Conservation (phyloP, 2,797 vertebrate genomes). For the Gymnocypris eckloni region DNA sequence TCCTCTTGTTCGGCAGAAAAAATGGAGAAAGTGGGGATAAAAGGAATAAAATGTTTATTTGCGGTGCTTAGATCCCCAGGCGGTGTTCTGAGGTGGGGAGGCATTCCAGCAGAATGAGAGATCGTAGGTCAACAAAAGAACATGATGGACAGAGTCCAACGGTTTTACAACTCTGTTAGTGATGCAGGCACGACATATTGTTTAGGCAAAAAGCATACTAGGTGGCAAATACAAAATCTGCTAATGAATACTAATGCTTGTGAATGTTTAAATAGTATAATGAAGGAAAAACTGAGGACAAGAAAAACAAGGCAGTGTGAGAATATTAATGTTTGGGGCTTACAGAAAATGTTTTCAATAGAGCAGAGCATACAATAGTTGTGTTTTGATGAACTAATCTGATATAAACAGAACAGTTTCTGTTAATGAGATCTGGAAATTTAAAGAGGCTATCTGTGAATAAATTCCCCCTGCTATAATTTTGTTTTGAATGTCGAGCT, state of each 20-base stretch:
- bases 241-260: constrained; percentile 25
- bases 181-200: constrained; percentile 49
- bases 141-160: constrained; percentile 58
- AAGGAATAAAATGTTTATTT: constrained; percentile 67
- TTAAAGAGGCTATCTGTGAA: not conserved
- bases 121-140: constrained; percentile 61
- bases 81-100: constrained; percentile 62
- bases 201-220: constrained; percentile 40
- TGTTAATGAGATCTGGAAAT: constrained; percentile 31
- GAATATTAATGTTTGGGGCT: not conserved
- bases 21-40: constrained; percentile 59
- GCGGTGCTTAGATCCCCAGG: constrained; percentile 62
- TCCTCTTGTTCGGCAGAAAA: constrained; percentile 48
- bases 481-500: constrained; percentile 17
- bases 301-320: not conserved
- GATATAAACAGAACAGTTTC: not conserved
- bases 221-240: constrained; percentile 20
- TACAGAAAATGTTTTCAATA: constrained; percentile 12
- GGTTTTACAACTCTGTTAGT: constrained; percentile 52
- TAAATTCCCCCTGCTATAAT: not conserved
- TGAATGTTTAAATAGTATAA: constrained; percentile 22
- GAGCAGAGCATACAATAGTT: not conserved
- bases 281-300: constrained; percentile 15
- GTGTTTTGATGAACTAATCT: constrained; percentile 24
- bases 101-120: constrained; percentile 63